phyloP scores from a whole-genome alignment of 2,113 vertebrate species.

The Symphodus melops region DNA sequence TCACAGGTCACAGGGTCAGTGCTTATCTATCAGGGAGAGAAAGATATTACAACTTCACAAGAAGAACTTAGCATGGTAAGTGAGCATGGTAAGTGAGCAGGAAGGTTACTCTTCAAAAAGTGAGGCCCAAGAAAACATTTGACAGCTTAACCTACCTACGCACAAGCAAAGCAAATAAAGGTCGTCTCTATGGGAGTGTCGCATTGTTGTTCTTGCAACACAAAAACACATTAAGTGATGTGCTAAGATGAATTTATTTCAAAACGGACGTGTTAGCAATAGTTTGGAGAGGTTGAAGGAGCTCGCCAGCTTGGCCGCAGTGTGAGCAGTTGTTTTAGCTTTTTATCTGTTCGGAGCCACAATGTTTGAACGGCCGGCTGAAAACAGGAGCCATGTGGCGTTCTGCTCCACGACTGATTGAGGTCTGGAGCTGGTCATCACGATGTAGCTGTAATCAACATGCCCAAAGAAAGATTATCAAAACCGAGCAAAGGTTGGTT shows the following conservation, averaged over 20 bases:
- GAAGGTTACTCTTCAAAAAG: not conserved
- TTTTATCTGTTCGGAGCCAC: conserved; percentile 15
- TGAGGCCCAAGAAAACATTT: not conserved
- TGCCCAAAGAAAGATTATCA: not conserved
- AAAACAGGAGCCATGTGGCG: conserved; percentile 47
- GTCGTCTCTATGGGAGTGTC: not conserved
- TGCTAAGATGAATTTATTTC: not conserved
- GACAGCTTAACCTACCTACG: not conserved
- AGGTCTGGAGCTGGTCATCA: conserved; percentile 23
- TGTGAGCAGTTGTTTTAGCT: conserved; percentile 14
- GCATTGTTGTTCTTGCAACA: not conserved
- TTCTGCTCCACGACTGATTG: conserved; percentile 48
- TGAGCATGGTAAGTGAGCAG: not conserved
- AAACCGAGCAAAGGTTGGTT: not conserved
- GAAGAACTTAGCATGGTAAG: not conserved
- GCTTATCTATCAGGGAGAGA: conserved; percentile 46
- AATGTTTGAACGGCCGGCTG: conserved; percentile 21
- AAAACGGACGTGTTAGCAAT: not conserved
- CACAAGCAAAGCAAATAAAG: not conserved
- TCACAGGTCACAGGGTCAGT: conserved; percentile 43
- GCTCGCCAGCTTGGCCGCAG: not conserved
- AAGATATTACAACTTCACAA: conserved; percentile 8
- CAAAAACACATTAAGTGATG: not conserved
- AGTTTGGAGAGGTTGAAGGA: not conserved
- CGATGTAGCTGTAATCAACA: conserved; percentile 32